phyloP scores from a whole-genome alignment of 1,140 invertebrate species.

The Mercenaria mercenaria region DNA sequence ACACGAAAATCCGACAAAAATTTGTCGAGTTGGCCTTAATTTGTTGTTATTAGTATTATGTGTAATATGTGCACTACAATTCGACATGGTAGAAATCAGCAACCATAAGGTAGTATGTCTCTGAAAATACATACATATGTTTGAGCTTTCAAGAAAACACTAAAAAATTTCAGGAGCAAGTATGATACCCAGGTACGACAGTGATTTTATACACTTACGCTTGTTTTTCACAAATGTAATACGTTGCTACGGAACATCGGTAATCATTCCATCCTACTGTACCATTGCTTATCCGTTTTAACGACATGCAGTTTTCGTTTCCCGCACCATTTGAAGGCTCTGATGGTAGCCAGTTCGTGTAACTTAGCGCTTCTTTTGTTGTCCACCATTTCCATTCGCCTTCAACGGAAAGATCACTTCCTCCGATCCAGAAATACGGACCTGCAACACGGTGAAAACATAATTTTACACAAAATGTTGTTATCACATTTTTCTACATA shows the following conservation, averaged over 20 bases:
- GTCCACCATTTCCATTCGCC: background rate
- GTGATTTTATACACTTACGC: background rate
- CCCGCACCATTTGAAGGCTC: background rate
- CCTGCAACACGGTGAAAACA: background rate
- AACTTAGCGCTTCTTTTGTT: background rate
- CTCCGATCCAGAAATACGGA: background rate
- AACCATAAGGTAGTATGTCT: too few relatives aligned
- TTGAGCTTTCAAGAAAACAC: too few relatives aligned
- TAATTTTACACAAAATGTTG: too few relatives aligned
- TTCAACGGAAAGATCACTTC: background rate
- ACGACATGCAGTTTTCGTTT: background rate
- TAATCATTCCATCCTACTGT: background rate
- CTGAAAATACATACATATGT: too few relatives aligned
- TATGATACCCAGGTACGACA: too few relatives aligned
- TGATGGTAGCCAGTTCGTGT: background rate
- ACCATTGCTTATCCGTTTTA: background rate
- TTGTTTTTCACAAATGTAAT: background rate
- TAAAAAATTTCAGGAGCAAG: too few relatives aligned
- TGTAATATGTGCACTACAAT: too few relatives aligned
- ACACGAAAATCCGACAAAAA: too few relatives aligned
- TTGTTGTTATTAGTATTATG: too few relatives aligned
- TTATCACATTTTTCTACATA: too few relatives aligned
- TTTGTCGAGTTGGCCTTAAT: too few relatives aligned
- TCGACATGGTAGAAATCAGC: too few relatives aligned
- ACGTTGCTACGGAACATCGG: background rate